Evolutionary conservation across 2,113 vertebrate genomes (phyloP), one percentile per base, ranked within the genome.

Genomic region (Anhinga rufa): DNA sequence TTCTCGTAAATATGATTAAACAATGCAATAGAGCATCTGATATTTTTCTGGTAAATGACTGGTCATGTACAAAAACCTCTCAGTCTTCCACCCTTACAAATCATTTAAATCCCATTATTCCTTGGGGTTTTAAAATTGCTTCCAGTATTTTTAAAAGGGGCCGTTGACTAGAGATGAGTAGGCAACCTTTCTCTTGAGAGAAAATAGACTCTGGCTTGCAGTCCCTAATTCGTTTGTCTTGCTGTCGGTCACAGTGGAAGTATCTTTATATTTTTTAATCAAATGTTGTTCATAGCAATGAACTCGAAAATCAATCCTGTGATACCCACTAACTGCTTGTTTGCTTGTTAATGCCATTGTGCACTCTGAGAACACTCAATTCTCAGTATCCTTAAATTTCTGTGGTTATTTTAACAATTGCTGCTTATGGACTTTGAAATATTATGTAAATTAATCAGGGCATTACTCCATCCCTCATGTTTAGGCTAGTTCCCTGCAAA

Each of bases 21-120:
- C 32, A 87, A 49, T 52, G 32, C 54, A 77, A 26, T 32, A 69
- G 40, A 91, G 21, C 58, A 74, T 70, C 79, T 77, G 60, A 82
- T 93, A 61, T 44, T 80, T 95, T 91, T 91, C 81, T 90, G 65
- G 80, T 72, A 93, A 94, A 76, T 87, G 77, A 64, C 52, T 87
- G 90, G 51, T 83, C 64, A 62, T 72, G 24, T 82, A 61, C 6
- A 0, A 96, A 92, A 95, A n/a, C 32, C 9, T 91, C 51, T 78
- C 40, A 48, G 46, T 58, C 76, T 88, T 94, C 44, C 76, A 93
- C 71, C 79, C 69, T 66, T 57, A 78, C 68, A 85, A 91, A 84
- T 90, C 0, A 84, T 84, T 86, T 83, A 52, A 88, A 90, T 93
- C 88, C 69, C n/a, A 34, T 81, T 4, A 0, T 72, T 86, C 55